These are phyloP conservation scores for Thymelicus acteon DNA, from an alignment of 2,888 invertebrate genomes.

Conservation along the genomic window DNA sequence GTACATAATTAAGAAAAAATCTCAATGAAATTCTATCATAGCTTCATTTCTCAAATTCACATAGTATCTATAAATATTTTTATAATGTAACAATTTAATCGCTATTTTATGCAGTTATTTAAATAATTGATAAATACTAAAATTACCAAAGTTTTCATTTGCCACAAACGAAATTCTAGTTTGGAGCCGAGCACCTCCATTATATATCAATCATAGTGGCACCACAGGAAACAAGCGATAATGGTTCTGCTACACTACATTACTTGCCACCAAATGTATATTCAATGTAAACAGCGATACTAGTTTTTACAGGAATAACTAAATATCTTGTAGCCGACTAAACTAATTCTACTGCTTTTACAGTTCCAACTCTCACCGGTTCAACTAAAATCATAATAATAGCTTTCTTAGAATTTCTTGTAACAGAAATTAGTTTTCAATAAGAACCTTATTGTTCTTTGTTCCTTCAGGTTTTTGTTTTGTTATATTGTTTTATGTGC, in stretches of 20 bases:
- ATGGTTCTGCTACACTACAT: conserved; percentile 27
- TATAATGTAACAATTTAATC: too few species aligned
- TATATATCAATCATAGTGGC: conserved; percentile 30
- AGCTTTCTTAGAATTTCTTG: background rate
- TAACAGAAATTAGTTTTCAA: background rate
- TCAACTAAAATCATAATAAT: background rate
- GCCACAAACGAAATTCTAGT: conserved; percentile 29
- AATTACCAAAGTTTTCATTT: conserved; percentile 5
- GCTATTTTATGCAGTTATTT: too few species aligned
- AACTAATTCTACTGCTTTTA: conserved; percentile 20
- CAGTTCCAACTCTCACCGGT: conserved; percentile 11
- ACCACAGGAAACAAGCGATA: conserved; percentile 37
- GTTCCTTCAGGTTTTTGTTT: background rate
- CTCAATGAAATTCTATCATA: too few species aligned
- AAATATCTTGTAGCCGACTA: conserved; percentile 20
- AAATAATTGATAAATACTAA: too few species aligned
- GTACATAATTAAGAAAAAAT: too few species aligned
- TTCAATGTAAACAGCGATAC: conserved; percentile 35
- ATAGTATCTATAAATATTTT: too few species aligned
- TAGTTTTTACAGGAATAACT: conserved; percentile 36
- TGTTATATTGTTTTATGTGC: background rate
- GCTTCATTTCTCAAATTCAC: too few species aligned
- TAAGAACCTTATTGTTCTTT: background rate
- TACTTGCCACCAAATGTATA: conserved; percentile 33
- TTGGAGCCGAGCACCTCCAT: conserved; percentile 29